phyloP scores from a whole-genome alignment of 2,888 invertebrate genomes.

The Drosophila atripex region DNA sequence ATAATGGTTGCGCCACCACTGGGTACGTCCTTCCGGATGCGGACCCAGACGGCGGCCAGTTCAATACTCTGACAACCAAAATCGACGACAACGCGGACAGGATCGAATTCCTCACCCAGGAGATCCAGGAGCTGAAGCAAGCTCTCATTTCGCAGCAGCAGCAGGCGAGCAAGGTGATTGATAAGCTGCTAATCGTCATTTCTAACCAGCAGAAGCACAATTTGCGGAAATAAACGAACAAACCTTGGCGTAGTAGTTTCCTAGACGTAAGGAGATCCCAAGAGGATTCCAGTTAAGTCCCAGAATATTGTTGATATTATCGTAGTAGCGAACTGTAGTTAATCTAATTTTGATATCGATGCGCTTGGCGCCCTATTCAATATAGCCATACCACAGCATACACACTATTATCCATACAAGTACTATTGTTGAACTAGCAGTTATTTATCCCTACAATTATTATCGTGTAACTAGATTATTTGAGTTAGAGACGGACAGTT shows the following conservation, averaged over 20 bases:
- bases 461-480: constrained; percentile 56
- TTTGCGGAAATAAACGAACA: constrained; percentile 78
- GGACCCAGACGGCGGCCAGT: constrained; percentile 85
- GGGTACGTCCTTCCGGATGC: constrained; percentile 85
- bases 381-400: constrained; percentile 41
- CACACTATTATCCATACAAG: constrained; percentile 39
- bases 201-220: constrained; percentile 84
- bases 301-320: constrained; percentile 72
- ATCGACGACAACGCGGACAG: constrained; percentile 89
- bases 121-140: constrained; percentile 88
- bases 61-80: constrained; percentile 87
- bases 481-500: constrained; percentile 62
- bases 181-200: constrained; percentile 83
- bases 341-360: constrained; percentile 51
- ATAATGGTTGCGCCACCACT: constrained; percentile 83
- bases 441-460: constrained; percentile 48
- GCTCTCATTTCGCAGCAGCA: constrained; percentile 84
- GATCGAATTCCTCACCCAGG: constrained; percentile 87
- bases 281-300: constrained; percentile 7
- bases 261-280: constrained; percentile 11
- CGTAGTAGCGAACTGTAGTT: constrained; percentile 54
- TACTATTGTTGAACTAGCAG: constrained; percentile 45
- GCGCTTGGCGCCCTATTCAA: constrained; percentile 54
- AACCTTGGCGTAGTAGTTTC: constrained; percentile 13
- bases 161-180: constrained; percentile 84